Evolutionary conservation across 2,888 invertebrate genomes (phyloP), one percentile per base, ranked within the genome.

Genomic region (Amaurobius ferox): DNA sequence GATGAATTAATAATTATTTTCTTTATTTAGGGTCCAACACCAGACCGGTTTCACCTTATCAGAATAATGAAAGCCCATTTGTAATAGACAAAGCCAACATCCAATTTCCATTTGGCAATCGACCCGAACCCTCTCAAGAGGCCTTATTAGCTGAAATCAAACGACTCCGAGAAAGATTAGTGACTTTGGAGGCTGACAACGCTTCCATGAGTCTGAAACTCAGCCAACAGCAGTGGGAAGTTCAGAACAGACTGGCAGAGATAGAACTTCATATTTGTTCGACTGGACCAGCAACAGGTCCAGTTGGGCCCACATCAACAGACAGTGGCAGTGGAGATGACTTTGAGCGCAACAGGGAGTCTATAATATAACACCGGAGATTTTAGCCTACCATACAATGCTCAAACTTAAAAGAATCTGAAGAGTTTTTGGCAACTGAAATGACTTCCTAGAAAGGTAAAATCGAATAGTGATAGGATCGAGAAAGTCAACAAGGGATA

Each of bases 261-360:
- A 97, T 98, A 90, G 98, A 98, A 93, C 96, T 98, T 96, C 98
- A 98, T 92, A 96, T 97, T 89, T 97, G 97, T 91, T 73, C 81
- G 13, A 48, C 55, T 1, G 55, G 55, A 7, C 23, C 35, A 13
- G 48, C 44, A 19, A 64, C 71, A 0, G 70, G 66, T 7, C 62
- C 76, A 2, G 29, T 73, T n/a, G 79, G 79, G 13, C 71, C 61
- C 29, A 74, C 39, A 7, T 44, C 66, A 13, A 73, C 19, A 16
- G 62, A 55, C 44, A 88, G 83, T 39, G 83, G 66, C 16, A 88
- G 88, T 26, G 96, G 92, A 95, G 90, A 90, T 55, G 90, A 96
- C 90, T 95, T 96, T 92, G 97, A 97, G 93, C 93, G 97, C 89
- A 97, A 97, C 92, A 94, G 96, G 89, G 97, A 97, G 93, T 97